Evolutionary conservation across 2,888 invertebrate species (phyloP), one percentile per base, ranked within the genome.

Genomic region (Apoda limacodes): DNA sequence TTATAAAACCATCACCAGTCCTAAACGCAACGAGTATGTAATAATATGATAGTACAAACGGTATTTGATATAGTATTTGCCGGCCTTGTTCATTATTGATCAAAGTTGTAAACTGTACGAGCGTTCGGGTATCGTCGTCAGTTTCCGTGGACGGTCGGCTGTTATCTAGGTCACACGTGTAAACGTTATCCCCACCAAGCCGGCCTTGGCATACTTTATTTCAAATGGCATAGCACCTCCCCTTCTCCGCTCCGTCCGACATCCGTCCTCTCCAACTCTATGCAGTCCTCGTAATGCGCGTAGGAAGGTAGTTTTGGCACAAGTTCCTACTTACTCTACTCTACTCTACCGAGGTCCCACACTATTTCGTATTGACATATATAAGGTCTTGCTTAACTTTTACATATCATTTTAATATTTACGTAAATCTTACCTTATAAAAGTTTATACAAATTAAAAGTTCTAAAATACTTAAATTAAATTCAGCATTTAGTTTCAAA

Each of bases 111-210:
- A 52, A 45, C 48, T 48, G 48, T 42, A 45, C 45, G 37, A 43
- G 31, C 42, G 46, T 34, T 70, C 70, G 67, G 62, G 27, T 35
- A 35, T 20, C 31, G 43, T 75, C 78, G 75, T 54, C 42, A 38
- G 48, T 55, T 57, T 68, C 60, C 78, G 78, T 50, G 40, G 40
- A 39, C 50, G 50, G 44, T 72, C 75, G 74, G 65, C 39, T 42
- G 40, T 51, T 68, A 81, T 67, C 65, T 81, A 62, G 81, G 81
- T 80, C 81, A 81, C 81, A 81, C 81, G 81, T 81, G 81, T 78
- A 70, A 74, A 55, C 71, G 67, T 62, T 71, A 66, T 74, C 75
- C 81, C 76, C 75, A 57, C 75, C 64, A 66, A 52, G 43, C 55
- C 71, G 78, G 72, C 80, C 80, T 81, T 78, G 78, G 78, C 80